Evolutionary conservation across 2,797 vertebrate genomes (phyloP).

Genomic region (Microtus californicus): DNA sequence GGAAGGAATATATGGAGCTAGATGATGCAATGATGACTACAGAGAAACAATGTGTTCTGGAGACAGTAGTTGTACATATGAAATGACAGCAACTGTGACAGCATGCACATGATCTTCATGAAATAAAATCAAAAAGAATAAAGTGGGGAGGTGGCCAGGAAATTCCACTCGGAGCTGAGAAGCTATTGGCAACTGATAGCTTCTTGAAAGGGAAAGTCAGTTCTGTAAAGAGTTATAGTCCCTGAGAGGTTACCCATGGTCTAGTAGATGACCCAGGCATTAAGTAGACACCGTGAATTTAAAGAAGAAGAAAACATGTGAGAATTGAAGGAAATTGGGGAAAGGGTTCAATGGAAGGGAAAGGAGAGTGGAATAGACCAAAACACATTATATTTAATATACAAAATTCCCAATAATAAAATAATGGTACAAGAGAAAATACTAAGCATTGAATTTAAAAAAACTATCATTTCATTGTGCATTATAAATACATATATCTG

Average conservation of each 20-base stretch:
- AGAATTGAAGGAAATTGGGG: not conserved
- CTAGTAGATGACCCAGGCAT: not conserved
- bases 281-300: not conserved
- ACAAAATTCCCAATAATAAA: not conserved
- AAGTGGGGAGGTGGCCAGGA: not conserved
- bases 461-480: not conserved
- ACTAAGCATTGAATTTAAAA: not conserved
- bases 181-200: not conserved
- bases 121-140: not conserved
- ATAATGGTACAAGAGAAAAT: not conserved
- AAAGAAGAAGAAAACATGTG: not conserved
- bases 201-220: not conserved
- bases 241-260: not conserved
- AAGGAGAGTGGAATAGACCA: not conserved
- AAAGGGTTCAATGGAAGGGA: not conserved
- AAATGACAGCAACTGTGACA: not conserved
- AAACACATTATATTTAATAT: not conserved
- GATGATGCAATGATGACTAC: not conserved
- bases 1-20: not conserved
- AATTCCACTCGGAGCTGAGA: not conserved
- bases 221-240: not conserved
- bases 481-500: constrained; percentile 8
- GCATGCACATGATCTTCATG: not conserved
- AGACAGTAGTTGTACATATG: not conserved
- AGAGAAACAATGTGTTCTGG: not conserved